These are phyloP conservation scores for Phylloscopus collybita DNA, from an alignment of 2,797 vertebrate genomes.

Conservation along the genomic window DNA sequence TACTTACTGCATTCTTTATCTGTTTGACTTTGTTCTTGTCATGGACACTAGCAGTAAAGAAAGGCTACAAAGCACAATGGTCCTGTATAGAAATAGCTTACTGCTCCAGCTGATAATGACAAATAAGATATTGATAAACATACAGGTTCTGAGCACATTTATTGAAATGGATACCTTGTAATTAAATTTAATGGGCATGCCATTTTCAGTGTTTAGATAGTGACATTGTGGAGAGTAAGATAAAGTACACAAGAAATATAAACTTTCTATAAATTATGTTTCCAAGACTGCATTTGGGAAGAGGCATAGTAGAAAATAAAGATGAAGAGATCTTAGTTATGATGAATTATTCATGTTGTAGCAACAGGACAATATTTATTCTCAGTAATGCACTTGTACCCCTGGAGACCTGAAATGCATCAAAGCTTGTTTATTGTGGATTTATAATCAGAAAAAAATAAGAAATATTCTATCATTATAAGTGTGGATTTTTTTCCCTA, in stretches of 20 bases:
- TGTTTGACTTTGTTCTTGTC: background rate
- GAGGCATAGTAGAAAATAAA: slow-evolving; percentile 24
- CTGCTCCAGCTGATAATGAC: background rate
- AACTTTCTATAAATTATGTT: slow-evolving; percentile 30
- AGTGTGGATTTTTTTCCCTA: background rate
- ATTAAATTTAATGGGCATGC: slow-evolving; percentile 26
- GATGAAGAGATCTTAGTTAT: background rate
- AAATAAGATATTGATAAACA: slow-evolving; percentile 19
- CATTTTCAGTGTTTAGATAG: slow-evolving; percentile 15
- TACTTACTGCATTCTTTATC: background rate
- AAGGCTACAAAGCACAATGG: background rate
- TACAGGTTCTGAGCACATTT: background rate
- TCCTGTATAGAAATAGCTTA: background rate
- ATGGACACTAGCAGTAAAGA: background rate
- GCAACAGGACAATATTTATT: slow-evolving; percentile 39
- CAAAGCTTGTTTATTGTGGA: slow-evolving; percentile 5
- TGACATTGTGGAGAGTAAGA: background rate
- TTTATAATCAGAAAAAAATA: background rate
- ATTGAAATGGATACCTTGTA: background rate
- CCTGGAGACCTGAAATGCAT: slow-evolving; percentile 20
- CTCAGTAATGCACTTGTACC: slow-evolving; percentile 1
- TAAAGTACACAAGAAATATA: background rate
- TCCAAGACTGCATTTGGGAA: background rate
- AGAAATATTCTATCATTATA: background rate
- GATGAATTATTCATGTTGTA: slow-evolving; percentile 51